Percentiles rank a stretch among this genome's conserved stretches.
Evolutionary conservation across 2,888 invertebrate species (phyloP).

Genomic region (Xestia sexstrigata): DNA sequence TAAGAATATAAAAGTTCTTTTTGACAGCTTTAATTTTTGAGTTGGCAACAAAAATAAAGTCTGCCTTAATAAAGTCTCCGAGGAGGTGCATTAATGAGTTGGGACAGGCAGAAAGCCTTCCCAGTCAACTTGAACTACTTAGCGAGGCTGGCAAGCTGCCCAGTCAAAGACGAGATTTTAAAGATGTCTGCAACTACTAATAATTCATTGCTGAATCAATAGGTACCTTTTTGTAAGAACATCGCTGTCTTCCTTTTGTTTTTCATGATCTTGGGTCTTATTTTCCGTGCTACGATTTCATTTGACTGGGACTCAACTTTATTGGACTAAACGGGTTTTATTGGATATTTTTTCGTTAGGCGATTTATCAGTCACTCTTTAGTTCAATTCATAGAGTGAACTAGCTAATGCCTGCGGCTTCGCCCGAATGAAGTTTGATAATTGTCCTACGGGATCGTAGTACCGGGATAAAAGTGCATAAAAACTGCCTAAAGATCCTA

Average conservation of each 20-base stretch:
- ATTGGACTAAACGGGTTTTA: not conserved
- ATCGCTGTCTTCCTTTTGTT: constrained; percentile 20
- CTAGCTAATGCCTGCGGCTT: too few relatives aligned
- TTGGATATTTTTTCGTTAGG: not conserved
- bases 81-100: constrained; percentile 57
- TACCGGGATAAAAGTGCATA: too few relatives aligned
- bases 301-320: constrained; percentile 20
- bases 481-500: too few relatives aligned
- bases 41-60: constrained; percentile 21
- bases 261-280: constrained; percentile 11
- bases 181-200: constrained; percentile 46
- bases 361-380: not conserved
- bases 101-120: constrained; percentile 40
- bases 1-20: not conserved
- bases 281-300: constrained; percentile 26
- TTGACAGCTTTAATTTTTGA: constrained; percentile 2
- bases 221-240: constrained; percentile 30
- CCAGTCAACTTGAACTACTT: constrained; percentile 52
- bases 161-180: constrained; percentile 31
- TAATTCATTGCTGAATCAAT: constrained; percentile 58
- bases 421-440: too few relatives aligned
- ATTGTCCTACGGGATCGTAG: too few relatives aligned
- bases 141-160: constrained; percentile 53
- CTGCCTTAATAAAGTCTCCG: constrained; percentile 26
- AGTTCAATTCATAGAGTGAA: not conserved